Percentiles rank a stretch among this genome's conserved stretches.
Conservation (phyloP, 53 echinoderm and acorn worm species). For the Paracentrotus lividus region DNA sequence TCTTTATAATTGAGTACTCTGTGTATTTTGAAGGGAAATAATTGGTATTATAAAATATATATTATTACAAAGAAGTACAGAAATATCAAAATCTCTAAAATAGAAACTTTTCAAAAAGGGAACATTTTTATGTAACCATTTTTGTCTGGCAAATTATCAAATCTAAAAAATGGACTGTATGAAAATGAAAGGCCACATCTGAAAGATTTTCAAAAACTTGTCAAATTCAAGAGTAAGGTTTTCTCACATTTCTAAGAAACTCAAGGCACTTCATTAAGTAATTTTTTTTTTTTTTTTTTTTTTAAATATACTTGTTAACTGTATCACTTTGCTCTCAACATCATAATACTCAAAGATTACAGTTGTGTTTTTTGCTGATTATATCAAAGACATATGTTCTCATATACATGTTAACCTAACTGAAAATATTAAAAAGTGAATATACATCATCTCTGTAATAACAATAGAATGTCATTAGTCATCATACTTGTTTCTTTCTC, state of each 20-base stretch:
- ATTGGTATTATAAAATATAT: neutral
- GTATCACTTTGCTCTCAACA: neutral
- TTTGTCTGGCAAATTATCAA: slow-evolving; percentile 5
- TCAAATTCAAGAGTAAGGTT: slow-evolving; percentile 27
- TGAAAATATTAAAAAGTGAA: slow-evolving; percentile 28
- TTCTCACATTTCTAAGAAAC: neutral
- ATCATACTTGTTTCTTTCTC: neutral
- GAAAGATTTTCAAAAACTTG: slow-evolving; percentile 47
- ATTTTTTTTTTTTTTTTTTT: neutral
- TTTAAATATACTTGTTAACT: too few relatives aligned
- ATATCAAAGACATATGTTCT: slow-evolving; percentile 8
- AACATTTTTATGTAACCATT: neutral
- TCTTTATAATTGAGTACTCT: slow-evolving; percentile 33
- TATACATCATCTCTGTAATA: neutral
- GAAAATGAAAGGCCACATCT: slow-evolving; percentile 51
- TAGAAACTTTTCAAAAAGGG: slow-evolving; percentile 10
- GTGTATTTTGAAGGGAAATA: neutral
- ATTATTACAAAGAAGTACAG: slow-evolving; percentile 31
- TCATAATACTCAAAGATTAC: neutral
- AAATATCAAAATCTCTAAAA: neutral
- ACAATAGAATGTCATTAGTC: neutral
- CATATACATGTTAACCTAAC: neutral
- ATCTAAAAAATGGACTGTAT: slow-evolving; percentile 49
- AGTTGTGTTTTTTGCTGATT: neutral
- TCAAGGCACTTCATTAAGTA: slow-evolving; percentile 14